Evolutionary conservation across 1,140 invertebrate genomes (phyloP).

Genomic region (Notospermus geniculatus): DNA sequence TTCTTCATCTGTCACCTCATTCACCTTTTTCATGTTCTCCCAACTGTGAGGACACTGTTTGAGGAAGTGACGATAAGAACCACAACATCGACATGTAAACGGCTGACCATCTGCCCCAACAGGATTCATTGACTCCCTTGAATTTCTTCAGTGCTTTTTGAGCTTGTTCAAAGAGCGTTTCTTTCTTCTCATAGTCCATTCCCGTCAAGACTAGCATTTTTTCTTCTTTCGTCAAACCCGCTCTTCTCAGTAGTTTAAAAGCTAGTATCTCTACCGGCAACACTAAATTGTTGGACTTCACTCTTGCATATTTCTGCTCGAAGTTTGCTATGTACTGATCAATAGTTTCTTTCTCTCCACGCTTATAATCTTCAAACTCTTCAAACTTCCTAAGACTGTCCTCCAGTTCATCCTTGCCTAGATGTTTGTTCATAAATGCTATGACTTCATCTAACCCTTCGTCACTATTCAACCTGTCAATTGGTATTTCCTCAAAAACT

Average conservation of each 20-base stretch:
- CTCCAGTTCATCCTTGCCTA: constrained; percentile 24
- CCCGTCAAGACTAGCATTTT: constrained; percentile 29
- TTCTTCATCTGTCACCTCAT: no score
- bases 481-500: constrained; percentile 23
- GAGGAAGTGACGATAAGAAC: no score
- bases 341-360: constrained; percentile 12
- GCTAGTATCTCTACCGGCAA: constrained; percentile 25
- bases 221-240: constrained; percentile 28
- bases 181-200: constrained; percentile 28
- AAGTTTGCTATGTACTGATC: constrained; percentile 15
- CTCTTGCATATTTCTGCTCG: constrained; percentile 27
- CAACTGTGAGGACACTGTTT: no score
- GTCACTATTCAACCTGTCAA: constrained; percentile 19
- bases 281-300: constrained; percentile 25
- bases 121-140: no score
- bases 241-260: constrained; percentile 27
- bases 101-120: no score
- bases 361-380: constrained; percentile 24
- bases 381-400: constrained; percentile 23
- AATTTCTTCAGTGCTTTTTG: constrained; percentile 26
- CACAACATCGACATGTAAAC: no score
- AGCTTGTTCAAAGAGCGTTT: constrained; percentile 27
- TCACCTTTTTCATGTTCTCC: no score
- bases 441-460: constrained; percentile 20
- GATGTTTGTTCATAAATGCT: constrained; percentile 23